Base-by-base conservation (phyloP, 2,797 vertebrate genomes). In the Gymnopithys bicolor region DNA sequence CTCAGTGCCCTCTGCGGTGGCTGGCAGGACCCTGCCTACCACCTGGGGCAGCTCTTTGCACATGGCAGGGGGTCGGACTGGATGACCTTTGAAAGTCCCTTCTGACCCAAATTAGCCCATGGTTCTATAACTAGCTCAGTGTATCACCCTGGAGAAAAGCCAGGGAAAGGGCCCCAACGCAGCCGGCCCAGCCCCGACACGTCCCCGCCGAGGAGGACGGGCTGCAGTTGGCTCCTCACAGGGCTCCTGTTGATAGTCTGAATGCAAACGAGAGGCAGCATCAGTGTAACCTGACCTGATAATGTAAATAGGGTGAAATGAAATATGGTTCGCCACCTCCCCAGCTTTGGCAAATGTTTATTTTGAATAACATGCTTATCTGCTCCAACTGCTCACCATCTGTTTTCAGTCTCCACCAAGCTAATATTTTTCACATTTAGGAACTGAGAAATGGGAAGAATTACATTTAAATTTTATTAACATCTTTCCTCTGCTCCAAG, bases 351-450 rank as follows among this genome's bases (percentile, higher is more conserved):
- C 96, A 98, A 98, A 98, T 98, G 97, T 98, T 98, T 98, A 98
- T 98, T 98, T 97, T 97, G 96, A 98, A 97, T 97, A 98, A 98
- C 97, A 98, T 88, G 97, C 97, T 95, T 98, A 98, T 98, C 98
- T 98, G 97, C 95, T 98, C 97, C 97, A 98, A 97, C 96, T 98
- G 98, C 97, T 98, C 96, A 98, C 98, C 98, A 99, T 98, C 98
- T 99, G 98, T 98, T 98, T 98, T 97, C 97, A 96, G 94, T 97
- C 97, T 98, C 95, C 95, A 97, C 89, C 94, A 97, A 97, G 97
- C 96, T 98, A 97, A 94, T 97, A 97, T 97, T 98, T 98, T 97
- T 97, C 97, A 98, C 96, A 97, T 97, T 96, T 96, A 94, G 92
- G 88, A 98, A 94, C 93, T 95, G 94, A 97, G 96, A 97, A 94